A percentile compares a stretch with the other conserved stretches of the same genome.
These are phyloP conservation scores for Vulpes vulpes DNA, from an alignment of 2,113 vertebrate species.

Conservation along the genomic window DNA sequence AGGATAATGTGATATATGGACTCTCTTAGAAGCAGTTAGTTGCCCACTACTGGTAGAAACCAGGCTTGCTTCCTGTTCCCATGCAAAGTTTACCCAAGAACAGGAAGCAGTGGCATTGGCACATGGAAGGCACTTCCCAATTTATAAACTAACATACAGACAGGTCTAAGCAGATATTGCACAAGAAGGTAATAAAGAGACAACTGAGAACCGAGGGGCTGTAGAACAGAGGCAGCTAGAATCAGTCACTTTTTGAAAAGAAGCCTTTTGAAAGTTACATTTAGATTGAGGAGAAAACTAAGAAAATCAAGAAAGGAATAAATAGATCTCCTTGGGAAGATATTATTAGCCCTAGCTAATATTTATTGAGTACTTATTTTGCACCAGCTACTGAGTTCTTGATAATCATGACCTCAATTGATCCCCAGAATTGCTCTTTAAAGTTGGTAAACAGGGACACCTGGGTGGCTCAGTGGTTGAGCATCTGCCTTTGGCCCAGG, in stretches of 20 bases:
- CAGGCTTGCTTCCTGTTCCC: background rate
- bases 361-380: background rate
- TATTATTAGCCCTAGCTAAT: background rate
- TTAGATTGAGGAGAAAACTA: constrained; percentile 20
- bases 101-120: background rate
- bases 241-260: background rate
- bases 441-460: background rate
- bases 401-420: background rate
- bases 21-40: constrained; percentile 10
- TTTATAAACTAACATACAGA: background rate
- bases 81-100: background rate
- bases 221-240: background rate
- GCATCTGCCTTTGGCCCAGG: too few species aligned
- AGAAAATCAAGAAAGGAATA: constrained; percentile 48
- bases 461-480: too few species aligned
- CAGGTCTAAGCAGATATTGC: background rate
- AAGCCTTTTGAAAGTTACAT: background rate
- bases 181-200: background rate
- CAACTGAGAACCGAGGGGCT: background rate
- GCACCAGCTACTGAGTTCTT: background rate
- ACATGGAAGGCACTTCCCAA: background rate
- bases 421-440: constrained; percentile 11
- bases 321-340: constrained; percentile 32
- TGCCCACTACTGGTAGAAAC: background rate
- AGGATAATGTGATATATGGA: background rate